Evolutionary conservation across 2,888 invertebrate species (phyloP).

Genomic region (Zygothrica quintamaculata): DNA sequence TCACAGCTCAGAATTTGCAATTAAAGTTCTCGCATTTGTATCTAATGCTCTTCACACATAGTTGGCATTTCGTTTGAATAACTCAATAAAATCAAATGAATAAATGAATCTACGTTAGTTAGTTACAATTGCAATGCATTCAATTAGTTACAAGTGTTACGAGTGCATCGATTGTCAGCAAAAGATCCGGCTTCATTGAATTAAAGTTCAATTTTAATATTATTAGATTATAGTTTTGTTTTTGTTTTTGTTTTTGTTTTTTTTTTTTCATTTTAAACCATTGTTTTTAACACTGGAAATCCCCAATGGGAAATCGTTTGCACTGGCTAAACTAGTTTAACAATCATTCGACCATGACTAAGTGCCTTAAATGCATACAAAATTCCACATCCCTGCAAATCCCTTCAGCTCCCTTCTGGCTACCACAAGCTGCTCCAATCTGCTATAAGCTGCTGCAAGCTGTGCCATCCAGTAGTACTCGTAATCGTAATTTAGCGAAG

Average conservation of each 20-base stretch:
- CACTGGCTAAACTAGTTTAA: slow-evolving; percentile 71
- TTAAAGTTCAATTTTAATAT: slow-evolving; percentile 65
- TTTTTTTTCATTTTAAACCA: slow-evolving; percentile 41
- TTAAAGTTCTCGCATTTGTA: no score
- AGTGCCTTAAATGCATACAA: slow-evolving; percentile 80
- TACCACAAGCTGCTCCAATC: neutral
- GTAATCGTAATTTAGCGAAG: slow-evolving; percentile 70
- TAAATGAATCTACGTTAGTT: slow-evolving; percentile 63
- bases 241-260: neutral
- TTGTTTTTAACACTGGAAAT: slow-evolving; percentile 69
- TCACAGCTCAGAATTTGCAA: no score
- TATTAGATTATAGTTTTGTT: slow-evolving; percentile 54
- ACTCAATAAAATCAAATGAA: no score
- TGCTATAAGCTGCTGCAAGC: neutral
- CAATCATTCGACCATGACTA: slow-evolving; percentile 78
- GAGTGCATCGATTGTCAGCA: slow-evolving; percentile 36
- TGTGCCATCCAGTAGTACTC: slow-evolving; percentile 22
- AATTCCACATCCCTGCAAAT: slow-evolving; percentile 56
- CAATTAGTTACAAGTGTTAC: slow-evolving; percentile 57
- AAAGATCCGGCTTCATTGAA: slow-evolving; percentile 62
- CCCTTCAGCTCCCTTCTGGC: no score
- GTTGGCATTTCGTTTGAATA: slow-evolving; percentile 75
- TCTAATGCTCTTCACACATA: slow-evolving; percentile 62
- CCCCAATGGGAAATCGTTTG: slow-evolving; percentile 68
- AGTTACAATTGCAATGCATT: slow-evolving; percentile 61